Conservation (phyloP, 2,113 vertebrate species). For the Pipa parva region DNA sequence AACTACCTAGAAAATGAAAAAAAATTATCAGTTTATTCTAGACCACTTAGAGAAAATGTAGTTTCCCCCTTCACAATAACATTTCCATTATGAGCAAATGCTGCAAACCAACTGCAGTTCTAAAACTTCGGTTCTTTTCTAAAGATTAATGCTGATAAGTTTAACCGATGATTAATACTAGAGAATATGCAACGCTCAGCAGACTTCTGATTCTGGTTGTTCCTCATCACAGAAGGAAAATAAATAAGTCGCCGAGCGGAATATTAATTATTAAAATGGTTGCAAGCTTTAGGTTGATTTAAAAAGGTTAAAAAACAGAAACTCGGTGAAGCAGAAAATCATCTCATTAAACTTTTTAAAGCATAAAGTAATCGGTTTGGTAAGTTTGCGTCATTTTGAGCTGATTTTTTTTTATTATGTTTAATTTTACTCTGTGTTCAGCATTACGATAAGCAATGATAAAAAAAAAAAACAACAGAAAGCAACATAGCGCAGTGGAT, state of each 20-base stretch:
- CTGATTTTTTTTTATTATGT: conserved; percentile 7
- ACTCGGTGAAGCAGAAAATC: conserved; percentile 35
- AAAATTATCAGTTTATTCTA: too few species aligned
- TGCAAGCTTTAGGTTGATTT: conserved; percentile 33
- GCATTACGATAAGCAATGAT: background rate
- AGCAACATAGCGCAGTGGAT: too few species aligned
- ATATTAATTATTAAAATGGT: conserved; percentile 31
- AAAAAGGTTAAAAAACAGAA: conserved; percentile 18
- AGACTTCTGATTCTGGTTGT: background rate
- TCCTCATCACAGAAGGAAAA: conserved; percentile 8
- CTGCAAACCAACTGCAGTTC: too few species aligned
- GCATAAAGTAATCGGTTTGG: conserved; percentile 20
- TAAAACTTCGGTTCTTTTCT: too few species aligned
- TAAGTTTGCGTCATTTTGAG: conserved; percentile 8
- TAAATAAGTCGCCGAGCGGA: conserved; percentile 8
- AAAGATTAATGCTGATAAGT: too few species aligned
- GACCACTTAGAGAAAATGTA: too few species aligned
- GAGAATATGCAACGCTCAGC: background rate
- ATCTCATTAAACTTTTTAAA: conserved; percentile 19
- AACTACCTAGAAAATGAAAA: too few species aligned
- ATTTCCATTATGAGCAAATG: too few species aligned
- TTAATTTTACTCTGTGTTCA: conserved; percentile 8
- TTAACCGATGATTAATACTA: background rate
- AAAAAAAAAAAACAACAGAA: too few species aligned
- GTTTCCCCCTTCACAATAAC: too few species aligned